phyloP scores from a whole-genome alignment of 1,140 invertebrate species.

The Pollicipes pollicipes region DNA sequence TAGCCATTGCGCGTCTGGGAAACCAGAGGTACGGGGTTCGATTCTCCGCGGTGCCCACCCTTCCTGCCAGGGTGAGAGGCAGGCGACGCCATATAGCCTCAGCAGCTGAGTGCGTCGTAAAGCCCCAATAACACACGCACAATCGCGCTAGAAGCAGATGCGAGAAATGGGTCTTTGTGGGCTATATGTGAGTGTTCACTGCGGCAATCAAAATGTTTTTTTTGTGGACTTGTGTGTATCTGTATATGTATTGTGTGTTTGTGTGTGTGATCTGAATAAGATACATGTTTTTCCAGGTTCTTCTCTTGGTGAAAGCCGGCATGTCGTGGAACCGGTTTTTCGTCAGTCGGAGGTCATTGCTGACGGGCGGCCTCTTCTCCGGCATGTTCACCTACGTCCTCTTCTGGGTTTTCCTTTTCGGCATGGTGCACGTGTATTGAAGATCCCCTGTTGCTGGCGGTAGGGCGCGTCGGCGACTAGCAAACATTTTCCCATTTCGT shows the following conservation, averaged over 20 bases:
- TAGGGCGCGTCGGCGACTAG: no score
- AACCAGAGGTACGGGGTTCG: no score
- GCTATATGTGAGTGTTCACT: conserved; percentile 9
- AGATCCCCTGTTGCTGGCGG: no score
- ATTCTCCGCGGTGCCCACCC: no score
- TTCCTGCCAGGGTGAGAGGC: no score
- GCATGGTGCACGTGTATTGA: conserved; percentile 29
- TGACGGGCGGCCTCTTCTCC: conserved; percentile 41
- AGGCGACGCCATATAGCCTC: no score
- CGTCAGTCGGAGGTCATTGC: conserved; percentile 54
- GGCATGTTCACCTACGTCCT: conserved; percentile 29
- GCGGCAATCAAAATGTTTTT: conserved; percentile 8
- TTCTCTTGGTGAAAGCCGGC: conserved; percentile 71
- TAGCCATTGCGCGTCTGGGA: no score
- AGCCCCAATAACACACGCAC: no score
- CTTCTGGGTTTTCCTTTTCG: conserved; percentile 30
- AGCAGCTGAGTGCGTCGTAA: no score
- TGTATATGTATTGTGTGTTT: no score
- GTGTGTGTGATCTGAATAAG: no score
- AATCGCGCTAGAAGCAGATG: background rate
- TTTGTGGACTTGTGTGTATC: conserved; percentile 10
- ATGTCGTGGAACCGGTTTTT: conserved; percentile 77
- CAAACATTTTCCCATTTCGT: no score
- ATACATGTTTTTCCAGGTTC: conserved; percentile 30
- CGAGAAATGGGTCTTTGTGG: background rate